phyloP scores from a whole-genome alignment of 2,113 vertebrate genomes.

The Mobula birostris region DNA sequence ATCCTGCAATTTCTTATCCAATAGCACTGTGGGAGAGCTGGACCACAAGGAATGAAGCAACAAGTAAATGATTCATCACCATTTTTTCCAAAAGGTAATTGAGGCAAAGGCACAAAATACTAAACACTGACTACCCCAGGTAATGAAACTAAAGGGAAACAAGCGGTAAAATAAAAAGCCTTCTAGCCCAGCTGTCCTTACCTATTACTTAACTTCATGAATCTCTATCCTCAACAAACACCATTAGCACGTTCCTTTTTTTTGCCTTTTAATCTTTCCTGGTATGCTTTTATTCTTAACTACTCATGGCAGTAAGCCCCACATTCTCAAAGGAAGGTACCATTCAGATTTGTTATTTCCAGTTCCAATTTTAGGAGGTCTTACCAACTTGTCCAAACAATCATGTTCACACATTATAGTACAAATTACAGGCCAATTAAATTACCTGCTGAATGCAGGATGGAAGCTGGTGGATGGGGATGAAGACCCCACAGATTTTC shows the following conservation, averaged over 20 bases:
- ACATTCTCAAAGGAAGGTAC: neutral
- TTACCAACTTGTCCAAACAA: neutral
- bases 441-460: constrained; percentile 80
- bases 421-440: neutral
- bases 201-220: neutral
- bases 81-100: too few species aligned
- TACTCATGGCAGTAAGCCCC: neutral
- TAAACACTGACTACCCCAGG: too few species aligned
- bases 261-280: neutral
- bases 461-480: constrained; percentile 76
- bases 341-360: neutral
- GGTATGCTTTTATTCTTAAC: neutral
- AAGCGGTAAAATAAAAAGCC: neutral
- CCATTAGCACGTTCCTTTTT: neutral
- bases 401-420: neutral
- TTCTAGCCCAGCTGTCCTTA: neutral
- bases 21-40: too few species aligned
- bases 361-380: neutral
- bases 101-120: too few species aligned
- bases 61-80: too few species aligned
- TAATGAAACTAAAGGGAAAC: too few species aligned
- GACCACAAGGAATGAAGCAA: too few species aligned
- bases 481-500: constrained; percentile 90
- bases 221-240: neutral
- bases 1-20: too few species aligned